Conservation (phyloP, 2,797 vertebrate species). For the Chromobotia macracanthus region DNA sequence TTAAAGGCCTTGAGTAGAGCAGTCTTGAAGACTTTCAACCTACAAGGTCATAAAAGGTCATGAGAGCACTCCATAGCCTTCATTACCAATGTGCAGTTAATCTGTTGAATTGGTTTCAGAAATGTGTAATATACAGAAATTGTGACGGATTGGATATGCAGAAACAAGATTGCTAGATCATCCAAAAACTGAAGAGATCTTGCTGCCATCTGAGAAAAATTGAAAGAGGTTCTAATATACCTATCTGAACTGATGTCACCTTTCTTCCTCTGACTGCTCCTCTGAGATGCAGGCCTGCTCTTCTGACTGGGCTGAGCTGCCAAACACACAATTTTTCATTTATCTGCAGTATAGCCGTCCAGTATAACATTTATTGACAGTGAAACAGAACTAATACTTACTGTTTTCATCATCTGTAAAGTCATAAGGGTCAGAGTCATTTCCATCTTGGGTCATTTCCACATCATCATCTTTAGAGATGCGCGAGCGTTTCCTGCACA, state of each 20-base stretch:
- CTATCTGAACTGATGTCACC: slow-evolving; percentile 58
- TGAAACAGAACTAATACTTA: slow-evolving; percentile 40
- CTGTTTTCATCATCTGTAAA: slow-evolving; percentile 61
- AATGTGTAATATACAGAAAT: too few species aligned
- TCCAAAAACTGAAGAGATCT: too few species aligned
- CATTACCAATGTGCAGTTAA: too few species aligned
- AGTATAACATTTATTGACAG: neutral
- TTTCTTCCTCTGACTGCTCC: slow-evolving; percentile 56
- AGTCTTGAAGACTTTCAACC: slow-evolving; percentile 67
- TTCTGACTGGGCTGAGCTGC: slow-evolving; percentile 62
- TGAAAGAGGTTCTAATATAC: slow-evolving; percentile 43
- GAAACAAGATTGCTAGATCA: too few species aligned
- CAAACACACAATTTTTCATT: neutral
- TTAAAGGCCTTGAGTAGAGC: slow-evolving; percentile 69
- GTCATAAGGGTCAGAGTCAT: slow-evolving; percentile 62
- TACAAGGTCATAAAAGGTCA: neutral
- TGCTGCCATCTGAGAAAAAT: neutral
- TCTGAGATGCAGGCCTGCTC: slow-evolving; percentile 55
- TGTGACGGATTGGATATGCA: too few species aligned
- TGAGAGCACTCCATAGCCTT: neutral
- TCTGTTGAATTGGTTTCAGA: too few species aligned
- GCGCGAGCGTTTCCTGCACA: slow-evolving; percentile 58
- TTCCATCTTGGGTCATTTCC: slow-evolving; percentile 50
- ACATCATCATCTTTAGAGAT: slow-evolving; percentile 59
- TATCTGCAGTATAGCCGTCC: neutral